These are phyloP conservation scores for Drosophila varians DNA, from an alignment of 1,140 invertebrate species.

Conservation along the genomic window DNA sequence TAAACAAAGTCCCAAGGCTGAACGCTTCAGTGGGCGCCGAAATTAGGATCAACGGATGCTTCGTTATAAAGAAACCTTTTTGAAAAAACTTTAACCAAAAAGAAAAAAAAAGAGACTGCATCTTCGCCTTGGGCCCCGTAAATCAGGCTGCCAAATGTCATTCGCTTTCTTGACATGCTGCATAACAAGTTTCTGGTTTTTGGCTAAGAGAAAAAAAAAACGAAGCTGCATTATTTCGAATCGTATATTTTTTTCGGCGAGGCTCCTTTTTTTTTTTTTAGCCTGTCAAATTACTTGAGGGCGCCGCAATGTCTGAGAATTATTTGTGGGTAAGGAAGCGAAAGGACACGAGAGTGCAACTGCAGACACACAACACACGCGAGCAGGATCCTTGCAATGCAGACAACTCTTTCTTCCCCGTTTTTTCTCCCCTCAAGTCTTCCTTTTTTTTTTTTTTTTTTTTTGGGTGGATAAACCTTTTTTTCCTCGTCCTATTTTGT, in stretches of 20 bases:
- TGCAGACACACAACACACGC: slow-evolving; percentile 28
- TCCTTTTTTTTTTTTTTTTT: neutral
- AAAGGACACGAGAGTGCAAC: slow-evolving; percentile 38
- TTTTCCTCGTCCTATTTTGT: slow-evolving; percentile 15
- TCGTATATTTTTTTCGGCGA: slow-evolving; percentile 16
- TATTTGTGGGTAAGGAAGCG: slow-evolving; percentile 63
- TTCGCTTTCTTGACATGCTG: slow-evolving; percentile 68
- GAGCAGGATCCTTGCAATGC: slow-evolving; percentile 33
- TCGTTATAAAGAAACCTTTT: neutral
- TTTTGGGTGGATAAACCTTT: slow-evolving; percentile 53
- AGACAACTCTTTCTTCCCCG: slow-evolving; percentile 41
- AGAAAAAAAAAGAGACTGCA: slow-evolving; percentile 23
- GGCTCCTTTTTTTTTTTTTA: slow-evolving; percentile 9
- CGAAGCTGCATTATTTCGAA: slow-evolving; percentile 48
- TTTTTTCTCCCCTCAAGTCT: too few relatives aligned
- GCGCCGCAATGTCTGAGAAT: slow-evolving; percentile 77
- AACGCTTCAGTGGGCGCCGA: neutral
- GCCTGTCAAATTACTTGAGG: slow-evolving; percentile 79
- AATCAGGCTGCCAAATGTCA: slow-evolving; percentile 71
- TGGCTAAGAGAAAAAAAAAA: slow-evolving; percentile 16
- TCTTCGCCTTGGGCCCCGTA: slow-evolving; percentile 57
- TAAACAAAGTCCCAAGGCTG: neutral
- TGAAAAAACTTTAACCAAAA: neutral
- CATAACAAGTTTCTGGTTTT: slow-evolving; percentile 69
- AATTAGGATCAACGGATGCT: neutral